Percentiles rank a stretch among this genome's conserved stretches.
phyloP scores from a whole-genome alignment of 2,113 vertebrate genomes.

The Seriola quinqueradiata region DNA sequence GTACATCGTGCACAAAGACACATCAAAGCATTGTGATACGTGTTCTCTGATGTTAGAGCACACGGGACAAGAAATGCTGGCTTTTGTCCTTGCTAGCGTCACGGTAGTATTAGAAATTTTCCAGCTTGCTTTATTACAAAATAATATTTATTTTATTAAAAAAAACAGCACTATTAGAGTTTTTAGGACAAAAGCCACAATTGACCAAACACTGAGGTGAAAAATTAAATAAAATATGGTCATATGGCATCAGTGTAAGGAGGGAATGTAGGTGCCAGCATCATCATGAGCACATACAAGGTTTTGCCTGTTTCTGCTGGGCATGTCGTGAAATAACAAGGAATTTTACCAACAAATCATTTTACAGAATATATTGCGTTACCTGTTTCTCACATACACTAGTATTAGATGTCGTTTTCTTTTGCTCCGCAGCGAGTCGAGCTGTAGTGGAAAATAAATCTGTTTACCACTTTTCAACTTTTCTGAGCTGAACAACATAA shows the following conservation, averaged over 20 bases:
- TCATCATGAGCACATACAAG: neutral
- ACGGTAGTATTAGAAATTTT: neutral
- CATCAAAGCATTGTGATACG: slow-evolving; percentile 1
- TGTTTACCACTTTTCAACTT: slow-evolving; percentile 27
- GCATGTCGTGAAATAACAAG: neutral
- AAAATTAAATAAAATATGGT: neutral
- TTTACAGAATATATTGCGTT: neutral
- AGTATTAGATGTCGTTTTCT: neutral
- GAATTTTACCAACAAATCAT: neutral
- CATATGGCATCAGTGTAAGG: neutral
- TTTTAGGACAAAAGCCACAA: neutral
- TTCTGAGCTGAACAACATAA: slow-evolving; percentile 35
- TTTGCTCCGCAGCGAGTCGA: neutral
- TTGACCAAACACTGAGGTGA: neutral
- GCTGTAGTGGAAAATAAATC: slow-evolving; percentile 29
- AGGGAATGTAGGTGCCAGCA: neutral
- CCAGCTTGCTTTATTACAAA: too few species aligned
- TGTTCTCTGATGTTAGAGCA: neutral
- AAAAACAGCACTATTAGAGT: too few species aligned
- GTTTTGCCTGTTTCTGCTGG: neutral
- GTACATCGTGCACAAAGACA: slow-evolving; percentile 15
- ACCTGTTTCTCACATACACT: neutral
- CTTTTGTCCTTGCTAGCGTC: slow-evolving; percentile 4
- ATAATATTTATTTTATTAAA: too few species aligned
- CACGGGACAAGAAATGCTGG: neutral